phyloP scores from a whole-genome alignment of 2,113 vertebrate species.

The Orycteropus afer region DNA sequence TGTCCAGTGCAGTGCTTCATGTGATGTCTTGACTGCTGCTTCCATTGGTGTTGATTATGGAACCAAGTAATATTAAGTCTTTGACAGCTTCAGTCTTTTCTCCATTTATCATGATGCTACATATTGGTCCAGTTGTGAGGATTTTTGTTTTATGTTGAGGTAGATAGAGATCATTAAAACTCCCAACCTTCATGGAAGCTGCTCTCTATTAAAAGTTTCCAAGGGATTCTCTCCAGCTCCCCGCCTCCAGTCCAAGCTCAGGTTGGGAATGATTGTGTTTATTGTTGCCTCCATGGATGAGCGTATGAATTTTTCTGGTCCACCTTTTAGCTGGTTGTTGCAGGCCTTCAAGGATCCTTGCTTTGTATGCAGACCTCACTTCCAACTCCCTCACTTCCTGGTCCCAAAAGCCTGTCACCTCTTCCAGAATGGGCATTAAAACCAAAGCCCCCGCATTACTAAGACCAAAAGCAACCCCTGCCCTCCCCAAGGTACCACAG shows the following conservation, averaged over 20 bases:
- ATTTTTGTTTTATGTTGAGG: too few species aligned
- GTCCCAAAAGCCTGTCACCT: background rate
- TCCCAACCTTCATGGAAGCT: background rate
- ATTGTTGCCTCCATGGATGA: background rate
- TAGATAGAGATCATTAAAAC: background rate
- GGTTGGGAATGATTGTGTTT: background rate
- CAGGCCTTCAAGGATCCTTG: background rate
- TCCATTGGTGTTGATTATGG: too few species aligned
- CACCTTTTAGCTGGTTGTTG: background rate
- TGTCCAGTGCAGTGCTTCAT: too few species aligned
- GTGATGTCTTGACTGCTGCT: too few species aligned
- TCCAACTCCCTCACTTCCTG: background rate
- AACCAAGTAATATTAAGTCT: too few species aligned
- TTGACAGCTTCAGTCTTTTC: too few species aligned
- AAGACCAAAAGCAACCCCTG: background rate
- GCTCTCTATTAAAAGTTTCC: background rate
- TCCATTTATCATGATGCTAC: too few species aligned
- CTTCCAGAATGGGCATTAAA: background rate
- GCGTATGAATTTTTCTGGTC: background rate
- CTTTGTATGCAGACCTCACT: background rate
- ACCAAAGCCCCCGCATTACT: accelerated
- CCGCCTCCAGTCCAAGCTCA: background rate
- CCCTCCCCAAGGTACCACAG: accelerated
- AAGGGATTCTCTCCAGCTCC: background rate
- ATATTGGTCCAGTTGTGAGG: too few species aligned